Evolutionary conservation across 35 echinoderm and acorn worm genomes (phyloP).

Genomic region (Apostichopus japonicus): DNA sequence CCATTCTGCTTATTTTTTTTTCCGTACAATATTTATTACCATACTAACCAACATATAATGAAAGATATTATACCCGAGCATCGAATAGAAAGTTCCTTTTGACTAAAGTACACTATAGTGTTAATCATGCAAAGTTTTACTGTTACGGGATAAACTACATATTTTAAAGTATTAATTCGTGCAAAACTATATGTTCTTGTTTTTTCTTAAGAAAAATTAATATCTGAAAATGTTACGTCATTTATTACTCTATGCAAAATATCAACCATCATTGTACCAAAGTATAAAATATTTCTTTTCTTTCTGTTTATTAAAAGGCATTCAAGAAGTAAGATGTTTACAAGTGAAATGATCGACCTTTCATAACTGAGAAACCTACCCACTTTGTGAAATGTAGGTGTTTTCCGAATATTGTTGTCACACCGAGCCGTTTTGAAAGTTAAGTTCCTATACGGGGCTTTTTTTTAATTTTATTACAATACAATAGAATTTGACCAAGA

Average conservation of each 20-base stretch:
- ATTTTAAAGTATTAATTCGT: background rate
- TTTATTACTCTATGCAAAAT: background rate
- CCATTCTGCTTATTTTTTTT: background rate
- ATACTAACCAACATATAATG: background rate
- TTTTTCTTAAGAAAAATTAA: background rate
- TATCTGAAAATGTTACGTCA: no score
- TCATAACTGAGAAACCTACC: no score
- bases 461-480: no score
- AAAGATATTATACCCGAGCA: background rate
- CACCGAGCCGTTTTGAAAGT: no score
- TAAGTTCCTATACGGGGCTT: no score
- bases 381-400: no score
- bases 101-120: background rate
- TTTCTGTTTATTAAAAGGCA: no score
- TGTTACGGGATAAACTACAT: background rate
- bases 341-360: no score
- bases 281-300: no score
- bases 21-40: background rate
- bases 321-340: no score
- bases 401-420: no score
- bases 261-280: background rate
- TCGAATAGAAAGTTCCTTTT: background rate
- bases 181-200: background rate
- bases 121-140: background rate
- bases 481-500: no score